A percentile compares a stretch with the other conserved stretches of the same genome.
Conservation (phyloP, 2,113 vertebrate species). For the Alectura lathami region DNA sequence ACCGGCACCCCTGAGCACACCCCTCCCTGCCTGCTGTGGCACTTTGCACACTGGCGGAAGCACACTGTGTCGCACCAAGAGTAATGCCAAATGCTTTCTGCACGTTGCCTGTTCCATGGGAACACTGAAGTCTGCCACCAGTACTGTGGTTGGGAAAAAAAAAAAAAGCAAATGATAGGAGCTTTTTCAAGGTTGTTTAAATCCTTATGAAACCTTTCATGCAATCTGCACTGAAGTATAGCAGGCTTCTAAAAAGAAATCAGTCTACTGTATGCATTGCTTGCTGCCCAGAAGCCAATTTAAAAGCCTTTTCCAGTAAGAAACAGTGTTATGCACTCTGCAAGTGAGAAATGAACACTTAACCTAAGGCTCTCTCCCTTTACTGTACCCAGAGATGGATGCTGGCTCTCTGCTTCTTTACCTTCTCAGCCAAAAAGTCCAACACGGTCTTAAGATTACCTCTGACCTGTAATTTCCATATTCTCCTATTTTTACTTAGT, state of each 20-base stretch:
- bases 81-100: conserved; percentile 3
- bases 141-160: neutral
- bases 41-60: neutral
- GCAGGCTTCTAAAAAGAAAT: neutral
- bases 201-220: neutral
- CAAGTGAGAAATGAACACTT: neutral
- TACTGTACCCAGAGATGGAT: neutral
- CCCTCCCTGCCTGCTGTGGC: neutral
- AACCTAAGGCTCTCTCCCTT: neutral
- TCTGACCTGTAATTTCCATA: neutral
- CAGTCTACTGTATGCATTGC: neutral
- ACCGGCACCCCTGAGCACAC: neutral
- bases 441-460: rapidly evolving
- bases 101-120: conserved; percentile 4
- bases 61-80: neutral
- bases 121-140: conserved; percentile 13
- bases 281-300: neutral
- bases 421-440: neutral
- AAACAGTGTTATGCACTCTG: neutral
- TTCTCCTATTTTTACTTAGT: neutral
- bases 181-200: conserved; percentile 31
- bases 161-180: neutral
- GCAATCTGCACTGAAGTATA: neutral
- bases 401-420: neutral
- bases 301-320: neutral